Evolutionary conservation across 2,888 invertebrate species (phyloP).

Genomic region (Bombylius major): DNA sequence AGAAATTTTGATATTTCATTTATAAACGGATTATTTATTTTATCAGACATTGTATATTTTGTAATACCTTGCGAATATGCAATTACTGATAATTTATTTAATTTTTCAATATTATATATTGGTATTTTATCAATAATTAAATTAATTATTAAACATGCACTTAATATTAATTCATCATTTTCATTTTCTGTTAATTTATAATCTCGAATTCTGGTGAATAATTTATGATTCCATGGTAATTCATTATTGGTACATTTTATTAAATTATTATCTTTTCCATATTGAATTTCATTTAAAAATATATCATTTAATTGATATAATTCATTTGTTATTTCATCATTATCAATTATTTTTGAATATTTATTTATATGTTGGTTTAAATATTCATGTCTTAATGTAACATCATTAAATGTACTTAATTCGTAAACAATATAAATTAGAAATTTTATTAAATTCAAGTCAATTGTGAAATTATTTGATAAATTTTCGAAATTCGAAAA

Average conservation of each 20-base stretch:
- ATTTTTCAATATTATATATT: slow-evolving; percentile 13
- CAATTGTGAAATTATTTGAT: not conserved
- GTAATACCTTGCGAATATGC: slow-evolving; percentile 30
- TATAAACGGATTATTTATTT: slow-evolving; percentile 27
- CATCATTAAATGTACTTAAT: slow-evolving; percentile 30
- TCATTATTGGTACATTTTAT: not conserved
- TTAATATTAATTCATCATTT: slow-evolving; percentile 18
- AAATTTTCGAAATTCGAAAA: not conserved
- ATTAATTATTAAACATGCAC: slow-evolving; percentile 22
- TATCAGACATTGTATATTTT: slow-evolving; percentile 21
- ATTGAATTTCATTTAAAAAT: slow-evolving; percentile 8
- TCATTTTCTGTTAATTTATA: slow-evolving; percentile 18
- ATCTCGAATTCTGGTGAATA: slow-evolving; percentile 30
- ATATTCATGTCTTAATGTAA: slow-evolving; percentile 27
- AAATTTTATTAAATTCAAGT: not conserved
- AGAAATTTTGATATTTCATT: slow-evolving; percentile 23
- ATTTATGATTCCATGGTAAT: slow-evolving; percentile 31
- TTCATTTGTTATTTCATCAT: not conserved
- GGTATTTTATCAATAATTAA: slow-evolving; percentile 20
- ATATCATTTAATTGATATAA: slow-evolving; percentile 7
- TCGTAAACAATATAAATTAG: slow-evolving; percentile 38
- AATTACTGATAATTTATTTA: slow-evolving; percentile 23
- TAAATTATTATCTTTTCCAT: slow-evolving; percentile 3
- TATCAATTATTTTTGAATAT: not conserved
- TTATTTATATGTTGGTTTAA: slow-evolving; percentile 17